These are phyloP conservation scores for Myanophis thanlyinensis DNA, from an alignment of 2,113 vertebrate species.

Conservation along the genomic window DNA sequence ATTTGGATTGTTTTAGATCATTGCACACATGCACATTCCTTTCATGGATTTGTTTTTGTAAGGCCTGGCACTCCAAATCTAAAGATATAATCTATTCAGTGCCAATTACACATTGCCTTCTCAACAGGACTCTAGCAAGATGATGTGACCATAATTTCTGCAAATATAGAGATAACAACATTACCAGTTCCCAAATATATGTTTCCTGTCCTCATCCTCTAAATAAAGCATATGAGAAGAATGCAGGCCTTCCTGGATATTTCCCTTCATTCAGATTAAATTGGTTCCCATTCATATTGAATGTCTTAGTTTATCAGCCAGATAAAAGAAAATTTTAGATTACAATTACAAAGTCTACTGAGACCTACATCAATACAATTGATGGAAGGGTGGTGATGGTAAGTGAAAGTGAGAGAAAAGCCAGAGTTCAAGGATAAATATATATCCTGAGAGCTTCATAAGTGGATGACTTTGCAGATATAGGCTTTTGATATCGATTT, in stretches of 20 bases:
- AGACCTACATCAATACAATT: too few relatives aligned
- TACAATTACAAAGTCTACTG: too few relatives aligned
- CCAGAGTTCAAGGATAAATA: too few relatives aligned
- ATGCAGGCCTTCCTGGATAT: too few relatives aligned
- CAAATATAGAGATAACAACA: not conserved
- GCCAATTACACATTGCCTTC: not conserved
- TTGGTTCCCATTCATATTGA: not conserved
- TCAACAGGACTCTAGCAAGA: not conserved
- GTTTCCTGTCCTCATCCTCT: too few relatives aligned
- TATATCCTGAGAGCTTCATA: too few relatives aligned
- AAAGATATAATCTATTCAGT: not conserved
- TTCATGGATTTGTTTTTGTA: not conserved
- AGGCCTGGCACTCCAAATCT: not conserved
- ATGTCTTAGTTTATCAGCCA: not conserved
- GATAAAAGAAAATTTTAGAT: not conserved
- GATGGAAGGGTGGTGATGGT: too few relatives aligned
- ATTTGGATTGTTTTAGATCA: not conserved
- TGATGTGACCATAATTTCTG: not conserved
- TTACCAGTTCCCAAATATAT: not conserved
- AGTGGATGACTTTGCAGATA: too few relatives aligned
- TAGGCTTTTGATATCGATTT: too few relatives aligned
- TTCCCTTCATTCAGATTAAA: not conserved
- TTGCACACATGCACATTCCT: not conserved
- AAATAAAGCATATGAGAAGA: too few relatives aligned
- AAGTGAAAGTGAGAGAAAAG: too few relatives aligned